Evolutionary conservation across 2,113 vertebrate genomes (phyloP).

Genomic region (Etia nguti): DNA sequence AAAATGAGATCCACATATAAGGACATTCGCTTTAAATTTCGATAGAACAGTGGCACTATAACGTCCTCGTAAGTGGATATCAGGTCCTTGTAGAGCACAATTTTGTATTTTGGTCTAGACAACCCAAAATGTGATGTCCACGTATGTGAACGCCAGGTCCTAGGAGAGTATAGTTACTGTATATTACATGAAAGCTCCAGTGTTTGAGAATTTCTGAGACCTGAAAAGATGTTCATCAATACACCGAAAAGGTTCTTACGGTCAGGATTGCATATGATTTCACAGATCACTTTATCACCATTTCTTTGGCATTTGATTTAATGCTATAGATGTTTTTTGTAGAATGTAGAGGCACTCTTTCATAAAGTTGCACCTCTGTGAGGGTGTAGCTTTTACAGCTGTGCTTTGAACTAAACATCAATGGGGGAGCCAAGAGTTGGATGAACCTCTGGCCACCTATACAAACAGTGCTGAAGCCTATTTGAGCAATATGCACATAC

Average conservation of each 20-base stretch:
- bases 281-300: background rate
- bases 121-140: too few species aligned
- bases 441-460: background rate
- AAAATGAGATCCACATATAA: too few species aligned
- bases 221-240: background rate
- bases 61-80: too few species aligned
- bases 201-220: background rate
- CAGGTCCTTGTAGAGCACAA: too few species aligned
- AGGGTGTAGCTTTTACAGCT: background rate
- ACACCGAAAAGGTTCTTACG: background rate
- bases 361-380: background rate
- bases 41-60: too few species aligned
- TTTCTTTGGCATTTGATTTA: background rate
- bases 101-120: too few species aligned
- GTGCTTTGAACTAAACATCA: background rate
- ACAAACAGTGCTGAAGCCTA: background rate
- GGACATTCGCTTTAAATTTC: too few species aligned
- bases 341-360: background rate
- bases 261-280: background rate
- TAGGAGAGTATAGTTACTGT: too few species aligned
- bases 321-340: background rate
- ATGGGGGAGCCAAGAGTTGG: background rate
- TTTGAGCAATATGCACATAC: background rate
- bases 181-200: background rate
- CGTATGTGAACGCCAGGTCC: too few species aligned